A percentile compares a stretch with the other conserved stretches of the same genome.
Conservation (phyloP, 2,888 invertebrate species). For the Plemyria rubiginata region DNA sequence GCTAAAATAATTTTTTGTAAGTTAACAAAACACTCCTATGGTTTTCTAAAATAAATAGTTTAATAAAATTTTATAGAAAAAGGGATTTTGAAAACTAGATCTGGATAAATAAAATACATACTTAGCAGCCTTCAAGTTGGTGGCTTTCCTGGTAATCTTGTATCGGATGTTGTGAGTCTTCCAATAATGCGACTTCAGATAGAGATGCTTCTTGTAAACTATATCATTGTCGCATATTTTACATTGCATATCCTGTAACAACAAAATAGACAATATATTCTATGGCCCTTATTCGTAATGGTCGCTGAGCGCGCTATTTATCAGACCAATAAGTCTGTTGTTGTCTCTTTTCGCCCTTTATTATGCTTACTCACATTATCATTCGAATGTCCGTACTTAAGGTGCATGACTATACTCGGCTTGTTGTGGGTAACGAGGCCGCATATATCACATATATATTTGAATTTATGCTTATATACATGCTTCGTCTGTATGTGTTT, state of each 20-base stretch:
- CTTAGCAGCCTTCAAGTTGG: not conserved
- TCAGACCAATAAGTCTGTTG: no score
- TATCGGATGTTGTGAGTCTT: conserved; percentile 54
- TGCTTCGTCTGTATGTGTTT: conserved; percentile 60
- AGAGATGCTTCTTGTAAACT: conserved; percentile 46
- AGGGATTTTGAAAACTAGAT: no score
- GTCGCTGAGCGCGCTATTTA: no score
- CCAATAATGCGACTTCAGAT: conserved; percentile 59
- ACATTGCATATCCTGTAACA: conserved; percentile 57
- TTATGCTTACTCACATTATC: conserved; percentile 46
- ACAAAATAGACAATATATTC: not conserved
- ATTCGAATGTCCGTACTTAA: conserved; percentile 54
- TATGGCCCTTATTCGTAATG: no score
- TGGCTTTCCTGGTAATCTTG: conserved; percentile 36
- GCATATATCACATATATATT: conserved; percentile 60
- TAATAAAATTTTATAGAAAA: no score
- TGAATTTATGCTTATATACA: conserved; percentile 31
- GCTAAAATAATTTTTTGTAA: no score
- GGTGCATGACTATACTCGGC: conserved; percentile 59
- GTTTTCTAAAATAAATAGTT: no score
- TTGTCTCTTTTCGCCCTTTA: no score
- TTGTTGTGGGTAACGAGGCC: conserved; percentile 52
- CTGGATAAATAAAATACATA: conserved; percentile 6
- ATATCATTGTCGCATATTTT: conserved; percentile 53
- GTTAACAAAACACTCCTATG: no score